A percentile compares a stretch with the other conserved stretches of the same genome.
phyloP scores from a whole-genome alignment of 2,888 invertebrate genomes.

The Apomyelois bistriatella region DNA sequence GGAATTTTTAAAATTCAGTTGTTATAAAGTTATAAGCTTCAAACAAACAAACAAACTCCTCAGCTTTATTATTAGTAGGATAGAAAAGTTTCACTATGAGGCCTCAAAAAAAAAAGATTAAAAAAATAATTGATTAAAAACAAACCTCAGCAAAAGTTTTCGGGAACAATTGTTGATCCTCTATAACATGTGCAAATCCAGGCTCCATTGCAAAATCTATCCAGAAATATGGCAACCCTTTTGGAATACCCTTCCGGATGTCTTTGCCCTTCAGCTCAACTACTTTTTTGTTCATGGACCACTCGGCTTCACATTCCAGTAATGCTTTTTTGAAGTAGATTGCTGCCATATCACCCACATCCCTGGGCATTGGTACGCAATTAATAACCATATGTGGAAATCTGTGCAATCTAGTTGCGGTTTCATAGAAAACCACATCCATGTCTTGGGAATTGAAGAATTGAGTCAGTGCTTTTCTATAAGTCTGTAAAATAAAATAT shows the following conservation, averaged over 20 bases:
- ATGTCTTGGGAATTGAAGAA: slow-evolving; percentile 87
- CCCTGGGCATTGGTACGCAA: slow-evolving; percentile 92
- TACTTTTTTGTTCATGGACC: slow-evolving; percentile 95
- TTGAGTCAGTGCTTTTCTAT: slow-evolving; percentile 87
- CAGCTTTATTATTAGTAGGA: no score
- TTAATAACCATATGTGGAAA: slow-evolving; percentile 93
- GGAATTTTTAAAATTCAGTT: no score
- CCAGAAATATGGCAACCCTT: slow-evolving; percentile 96
- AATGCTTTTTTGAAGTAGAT: slow-evolving; percentile 99
- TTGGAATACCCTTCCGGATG: slow-evolving; percentile 91
- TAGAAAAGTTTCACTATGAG: no score
- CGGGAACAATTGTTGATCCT: slow-evolving; percentile 93
- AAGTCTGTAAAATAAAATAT: slow-evolving; percentile 73
- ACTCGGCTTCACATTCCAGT: slow-evolving; percentile 95
- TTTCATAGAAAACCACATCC: slow-evolving; percentile 95
- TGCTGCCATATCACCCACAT: slow-evolving; percentile 92
- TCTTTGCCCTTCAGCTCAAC: slow-evolving; percentile 81
- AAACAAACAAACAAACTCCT: no score
- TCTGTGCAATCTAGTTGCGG: slow-evolving; percentile 85
- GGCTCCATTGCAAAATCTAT: slow-evolving; percentile 94
- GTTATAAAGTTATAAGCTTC: no score
- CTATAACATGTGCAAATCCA: slow-evolving; percentile 98
- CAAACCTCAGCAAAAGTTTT: slow-evolving; percentile 91
- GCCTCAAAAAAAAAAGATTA: no score
- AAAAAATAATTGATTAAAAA: no score